These are phyloP conservation scores for Globodera ellingtonae DNA, from an alignment of 1,140 invertebrate species.

Conservation along the genomic window DNA sequence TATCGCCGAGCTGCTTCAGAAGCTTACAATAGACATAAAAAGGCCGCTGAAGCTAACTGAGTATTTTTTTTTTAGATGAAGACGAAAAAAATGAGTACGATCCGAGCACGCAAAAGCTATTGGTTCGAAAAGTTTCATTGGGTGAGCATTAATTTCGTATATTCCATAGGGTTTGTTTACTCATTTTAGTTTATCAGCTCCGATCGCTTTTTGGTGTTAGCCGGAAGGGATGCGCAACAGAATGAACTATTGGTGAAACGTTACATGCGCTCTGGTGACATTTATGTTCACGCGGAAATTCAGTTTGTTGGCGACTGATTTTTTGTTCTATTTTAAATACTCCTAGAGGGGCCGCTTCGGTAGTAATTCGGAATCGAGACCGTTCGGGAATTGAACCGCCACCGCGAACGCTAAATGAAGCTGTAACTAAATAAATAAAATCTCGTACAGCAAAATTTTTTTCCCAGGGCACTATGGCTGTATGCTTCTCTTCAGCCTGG, in stretches of 20 bases:
- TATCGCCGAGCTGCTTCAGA: too few species aligned
- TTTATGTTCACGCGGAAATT: constrained; percentile 78
- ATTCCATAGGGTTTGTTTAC: not conserved
- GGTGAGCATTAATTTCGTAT: constrained; percentile 65
- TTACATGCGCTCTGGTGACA: constrained; percentile 81
- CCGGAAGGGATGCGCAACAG: constrained; percentile 93
- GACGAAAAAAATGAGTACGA: constrained; percentile 39
- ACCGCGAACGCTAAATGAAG: constrained; percentile 92
- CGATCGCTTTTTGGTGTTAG: constrained; percentile 94
- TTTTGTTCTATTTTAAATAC: not conserved
- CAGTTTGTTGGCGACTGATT: constrained; percentile 9
- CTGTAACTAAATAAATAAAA: constrained; percentile 71
- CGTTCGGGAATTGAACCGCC: constrained; percentile 68
- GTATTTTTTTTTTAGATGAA: constrained; percentile 35
- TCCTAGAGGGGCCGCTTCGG: constrained; percentile 80
- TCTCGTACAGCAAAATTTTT: not conserved
- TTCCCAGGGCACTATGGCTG: constrained; percentile 76
- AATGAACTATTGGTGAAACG: constrained; percentile 95
- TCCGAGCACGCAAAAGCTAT: constrained; percentile 59
- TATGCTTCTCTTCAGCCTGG: constrained; percentile 95
- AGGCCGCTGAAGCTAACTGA: not conserved
- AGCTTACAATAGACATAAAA: too few species aligned
- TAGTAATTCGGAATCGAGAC: constrained; percentile 85
- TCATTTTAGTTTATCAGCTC: constrained; percentile 81
- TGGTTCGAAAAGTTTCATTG: constrained; percentile 99